A percentile compares a stretch with the other conserved stretches of the same genome.
Evolutionary conservation across 2,888 invertebrate species (phyloP).

Genomic region (Mesoligia furuncula): DNA sequence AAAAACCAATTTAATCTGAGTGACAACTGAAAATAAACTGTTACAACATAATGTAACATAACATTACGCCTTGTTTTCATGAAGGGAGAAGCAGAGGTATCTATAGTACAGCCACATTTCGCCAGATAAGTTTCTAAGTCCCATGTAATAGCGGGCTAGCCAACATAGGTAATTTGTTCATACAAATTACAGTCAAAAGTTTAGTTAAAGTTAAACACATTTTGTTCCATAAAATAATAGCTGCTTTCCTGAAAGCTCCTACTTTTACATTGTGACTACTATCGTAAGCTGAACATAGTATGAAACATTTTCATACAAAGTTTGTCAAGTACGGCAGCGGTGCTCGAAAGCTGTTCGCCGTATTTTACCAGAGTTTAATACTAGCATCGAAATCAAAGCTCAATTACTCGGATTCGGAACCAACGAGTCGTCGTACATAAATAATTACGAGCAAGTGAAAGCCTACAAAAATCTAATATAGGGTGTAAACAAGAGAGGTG

Average conservation of each 20-base stretch:
- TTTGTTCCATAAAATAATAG: conserved; percentile 5
- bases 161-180: background rate
- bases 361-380: conserved; percentile 30
- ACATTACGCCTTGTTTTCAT: background rate
- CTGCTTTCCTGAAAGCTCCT: conserved; percentile 21
- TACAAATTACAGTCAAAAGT: conserved; percentile 7
- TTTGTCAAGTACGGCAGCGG: conserved; percentile 29
- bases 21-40: background rate
- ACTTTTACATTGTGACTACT: conserved; percentile 9
- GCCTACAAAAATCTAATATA: conserved; percentile 60
- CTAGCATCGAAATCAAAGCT: conserved; percentile 29
- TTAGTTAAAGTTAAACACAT: conserved; percentile 5
- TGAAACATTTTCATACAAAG: conserved; percentile 29
- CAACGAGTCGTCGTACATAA: conserved; percentile 13
- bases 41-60: background rate
- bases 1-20: background rate
- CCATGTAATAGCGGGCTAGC: background rate
- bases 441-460: conserved; percentile 46
- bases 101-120: background rate
- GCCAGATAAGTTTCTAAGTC: too few species aligned
- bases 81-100: background rate
- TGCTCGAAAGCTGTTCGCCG: conserved; percentile 14
- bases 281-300: conserved; percentile 12
- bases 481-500: conserved; percentile 73
- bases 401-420: conserved; percentile 19